A percentile compares a stretch with the other conserved stretches of the same genome.
Evolutionary conservation across 2,797 vertebrate genomes (phyloP).

Genomic region (Chaenodraco wilsoni): DNA sequence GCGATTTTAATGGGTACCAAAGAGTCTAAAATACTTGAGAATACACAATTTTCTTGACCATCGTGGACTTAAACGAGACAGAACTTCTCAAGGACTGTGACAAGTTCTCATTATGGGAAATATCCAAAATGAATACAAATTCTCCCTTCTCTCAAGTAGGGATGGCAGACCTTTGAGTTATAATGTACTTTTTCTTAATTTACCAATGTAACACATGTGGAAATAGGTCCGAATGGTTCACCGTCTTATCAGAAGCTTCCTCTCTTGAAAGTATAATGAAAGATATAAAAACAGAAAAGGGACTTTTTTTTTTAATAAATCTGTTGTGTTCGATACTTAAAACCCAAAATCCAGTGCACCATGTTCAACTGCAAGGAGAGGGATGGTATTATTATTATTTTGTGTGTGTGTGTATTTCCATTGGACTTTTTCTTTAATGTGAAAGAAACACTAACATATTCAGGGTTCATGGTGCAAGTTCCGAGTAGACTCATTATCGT

Average conservation of each 20-base stretch:
- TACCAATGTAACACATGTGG: too few relatives aligned
- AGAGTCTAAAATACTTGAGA: too few relatives aligned
- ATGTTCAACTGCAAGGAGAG: neutral
- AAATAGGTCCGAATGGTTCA: too few relatives aligned
- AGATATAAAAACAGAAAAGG: neutral
- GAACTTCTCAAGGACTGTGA: too few relatives aligned
- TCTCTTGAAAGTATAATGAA: neutral
- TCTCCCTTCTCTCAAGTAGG: too few relatives aligned
- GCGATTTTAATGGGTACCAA: too few relatives aligned
- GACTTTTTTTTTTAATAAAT: neutral
- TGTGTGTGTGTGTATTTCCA: neutral
- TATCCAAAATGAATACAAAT: too few relatives aligned
- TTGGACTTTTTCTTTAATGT: neutral
- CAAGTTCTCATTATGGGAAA: too few relatives aligned
- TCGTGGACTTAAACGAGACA: too few relatives aligned
- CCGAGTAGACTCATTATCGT: slow-evolving; percentile 1
- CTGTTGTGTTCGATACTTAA: neutral
- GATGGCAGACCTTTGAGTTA: too few relatives aligned
- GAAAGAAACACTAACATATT: neutral
- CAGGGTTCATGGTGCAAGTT: slow-evolving; percentile 13
- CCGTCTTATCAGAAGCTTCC: neutral
- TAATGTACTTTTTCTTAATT: too few relatives aligned
- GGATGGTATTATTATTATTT: neutral
- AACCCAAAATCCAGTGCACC: neutral
- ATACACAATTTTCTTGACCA: too few relatives aligned